Evolutionary conservation across 2,797 vertebrate species (phyloP).

Genomic region (Pagetopsis macropterus): DNA sequence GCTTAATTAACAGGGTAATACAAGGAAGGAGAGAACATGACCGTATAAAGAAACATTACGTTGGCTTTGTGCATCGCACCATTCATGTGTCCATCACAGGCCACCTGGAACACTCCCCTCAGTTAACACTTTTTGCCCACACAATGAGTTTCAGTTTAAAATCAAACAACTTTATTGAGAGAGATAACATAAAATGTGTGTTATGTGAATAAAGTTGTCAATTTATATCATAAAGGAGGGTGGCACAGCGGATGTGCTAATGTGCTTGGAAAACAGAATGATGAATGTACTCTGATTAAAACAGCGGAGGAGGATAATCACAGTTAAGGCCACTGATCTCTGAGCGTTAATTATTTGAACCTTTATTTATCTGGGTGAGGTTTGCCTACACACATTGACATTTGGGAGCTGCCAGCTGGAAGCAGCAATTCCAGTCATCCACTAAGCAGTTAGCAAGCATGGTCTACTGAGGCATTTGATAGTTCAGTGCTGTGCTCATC

Average conservation of each 20-base stretch:
- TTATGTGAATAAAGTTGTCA: no score
- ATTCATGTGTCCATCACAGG: neutral
- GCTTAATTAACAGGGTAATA: neutral
- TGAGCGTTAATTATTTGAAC: conserved; percentile 51
- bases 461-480: conserved; percentile 17
- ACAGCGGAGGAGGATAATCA: conserved; percentile 48
- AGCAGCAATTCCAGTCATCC: conserved; percentile 29
- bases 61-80: neutral
- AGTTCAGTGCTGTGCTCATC: conserved; percentile 20
- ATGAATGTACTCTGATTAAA: conserved; percentile 45
- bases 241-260: conserved; percentile 32
- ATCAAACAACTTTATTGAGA: conserved; percentile 47
- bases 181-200: conserved; percentile 17
- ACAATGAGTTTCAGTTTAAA: neutral
- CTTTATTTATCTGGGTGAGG: conserved; percentile 58
- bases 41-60: conserved; percentile 14
- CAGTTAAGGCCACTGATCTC: conserved; percentile 50
- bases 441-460: conserved; percentile 28
- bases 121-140: conserved; percentile 7
- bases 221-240: neutral
- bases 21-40: neutral
- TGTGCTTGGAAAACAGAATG: conserved; percentile 43
- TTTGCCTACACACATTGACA: conserved; percentile 43
- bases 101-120: conserved; percentile 20
- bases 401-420: conserved; percentile 41